Conservation (phyloP, 1,140 invertebrate genomes). For the Meloidogyne exigua region DNA sequence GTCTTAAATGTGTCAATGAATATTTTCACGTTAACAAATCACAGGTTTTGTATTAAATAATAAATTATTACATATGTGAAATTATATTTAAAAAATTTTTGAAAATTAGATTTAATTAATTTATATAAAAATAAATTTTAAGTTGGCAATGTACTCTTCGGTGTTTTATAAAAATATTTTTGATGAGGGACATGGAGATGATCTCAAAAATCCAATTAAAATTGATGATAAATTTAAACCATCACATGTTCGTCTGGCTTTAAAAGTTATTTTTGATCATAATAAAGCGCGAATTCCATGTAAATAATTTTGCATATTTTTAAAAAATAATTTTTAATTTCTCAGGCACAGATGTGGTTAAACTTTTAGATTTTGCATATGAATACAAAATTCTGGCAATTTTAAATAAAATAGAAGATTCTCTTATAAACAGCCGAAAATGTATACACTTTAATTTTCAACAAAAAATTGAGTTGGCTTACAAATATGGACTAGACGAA, state of each 20-base stretch:
- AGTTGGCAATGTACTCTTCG: background rate
- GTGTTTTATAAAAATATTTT: background rate
- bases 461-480: slow-evolving; percentile 18
- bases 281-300: background rate
- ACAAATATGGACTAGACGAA: slow-evolving; percentile 3
- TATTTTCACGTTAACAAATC: background rate
- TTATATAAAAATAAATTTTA: background rate
- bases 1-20: background rate
- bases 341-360: background rate
- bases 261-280: background rate
- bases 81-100: too few relatives aligned
- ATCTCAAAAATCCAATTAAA: slow-evolving; percentile 11
- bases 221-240: slow-evolving; percentile 5
- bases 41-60: background rate
- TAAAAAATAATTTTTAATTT: background rate
- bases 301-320: background rate
- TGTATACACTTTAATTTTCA: slow-evolving; percentile 2
- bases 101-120: too few relatives aligned
- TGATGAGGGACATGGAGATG: background rate
- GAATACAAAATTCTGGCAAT: background rate
- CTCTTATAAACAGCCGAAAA: slow-evolving; percentile 3
- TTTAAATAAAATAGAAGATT: background rate
- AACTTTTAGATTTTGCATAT: slow-evolving; percentile 23
- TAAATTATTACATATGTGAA: too few relatives aligned
- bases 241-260: slow-evolving; percentile 10